Conservation (phyloP, 2,797 vertebrate species). For the Sebastes elongatus region DNA sequence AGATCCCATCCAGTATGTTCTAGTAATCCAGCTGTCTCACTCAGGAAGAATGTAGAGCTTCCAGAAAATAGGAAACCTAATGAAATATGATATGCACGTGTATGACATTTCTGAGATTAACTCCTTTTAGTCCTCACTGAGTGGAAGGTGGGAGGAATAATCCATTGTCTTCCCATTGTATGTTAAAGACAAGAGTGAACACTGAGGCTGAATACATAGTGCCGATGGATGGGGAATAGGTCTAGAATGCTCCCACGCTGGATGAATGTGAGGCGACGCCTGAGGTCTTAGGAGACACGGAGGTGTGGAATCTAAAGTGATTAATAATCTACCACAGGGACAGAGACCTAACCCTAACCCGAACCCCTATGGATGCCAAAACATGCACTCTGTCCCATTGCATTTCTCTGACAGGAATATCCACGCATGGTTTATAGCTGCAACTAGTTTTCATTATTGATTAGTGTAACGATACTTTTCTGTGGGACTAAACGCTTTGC, state of each 20-base stretch:
- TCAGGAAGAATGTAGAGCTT: slow-evolving; percentile 1
- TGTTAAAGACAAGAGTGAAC: slow-evolving; percentile 24
- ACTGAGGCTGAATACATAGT: slow-evolving; percentile 20
- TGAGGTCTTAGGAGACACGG: slow-evolving; percentile 17
- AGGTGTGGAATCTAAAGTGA: slow-evolving; percentile 28
- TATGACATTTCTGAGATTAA: slow-evolving; percentile 36
- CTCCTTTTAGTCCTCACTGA: neutral
- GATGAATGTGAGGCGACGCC: slow-evolving; percentile 19
- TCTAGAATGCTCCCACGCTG: slow-evolving; percentile 12
- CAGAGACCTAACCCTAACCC: neutral
- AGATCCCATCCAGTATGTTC: slow-evolving; percentile 25
- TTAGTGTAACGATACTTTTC: neutral
- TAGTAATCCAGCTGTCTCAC: slow-evolving; percentile 56
- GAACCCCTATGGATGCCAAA: slow-evolving; percentile 16
- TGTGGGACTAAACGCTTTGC: neutral
- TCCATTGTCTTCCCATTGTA: slow-evolving; percentile 44
- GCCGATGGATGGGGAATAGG: slow-evolving; percentile 22
- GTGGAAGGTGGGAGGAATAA: slow-evolving; percentile 51
- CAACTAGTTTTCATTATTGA: neutral
- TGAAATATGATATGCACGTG: slow-evolving; percentile 39
- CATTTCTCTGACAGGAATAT: neutral
- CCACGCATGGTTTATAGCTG: neutral
- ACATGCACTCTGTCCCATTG: neutral
- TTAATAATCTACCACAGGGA: slow-evolving; percentile 9
- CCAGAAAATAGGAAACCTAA: slow-evolving; percentile 27